Evolutionary conservation across 2,113 vertebrate species (phyloP).

Genomic region (Maylandia zebra): DNA sequence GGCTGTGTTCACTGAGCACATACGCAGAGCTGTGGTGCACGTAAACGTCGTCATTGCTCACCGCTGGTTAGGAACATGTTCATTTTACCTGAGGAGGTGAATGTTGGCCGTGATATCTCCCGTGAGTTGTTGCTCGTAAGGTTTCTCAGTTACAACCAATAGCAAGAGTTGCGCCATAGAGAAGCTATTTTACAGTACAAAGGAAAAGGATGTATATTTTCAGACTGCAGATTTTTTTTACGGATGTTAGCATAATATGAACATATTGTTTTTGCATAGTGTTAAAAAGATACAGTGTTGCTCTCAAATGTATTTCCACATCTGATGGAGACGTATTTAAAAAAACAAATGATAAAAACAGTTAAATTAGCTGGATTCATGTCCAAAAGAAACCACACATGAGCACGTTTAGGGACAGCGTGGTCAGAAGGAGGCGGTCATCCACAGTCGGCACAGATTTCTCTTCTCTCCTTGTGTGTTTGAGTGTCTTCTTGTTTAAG

Average conservation of each 20-base stretch:
- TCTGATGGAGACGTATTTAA: not conserved
- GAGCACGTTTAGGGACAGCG: not conserved
- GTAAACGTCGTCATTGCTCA: conserved; percentile 19
- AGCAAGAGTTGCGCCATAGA: conserved; percentile 46
- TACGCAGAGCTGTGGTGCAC: not conserved
- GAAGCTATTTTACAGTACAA: conserved; percentile 71
- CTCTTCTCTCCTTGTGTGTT: conserved; percentile 38
- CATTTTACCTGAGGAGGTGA: conserved; percentile 17
- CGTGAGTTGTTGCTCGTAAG: conserved; percentile 40
- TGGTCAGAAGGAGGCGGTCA: not conserved
- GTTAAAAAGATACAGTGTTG: conserved; percentile 2
- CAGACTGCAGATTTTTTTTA: conserved; percentile 71
- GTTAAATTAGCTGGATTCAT: conserved; percentile 8
- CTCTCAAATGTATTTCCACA: conserved; percentile 34
- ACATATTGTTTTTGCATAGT: conserved; percentile 55
- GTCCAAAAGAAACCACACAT: not conserved
- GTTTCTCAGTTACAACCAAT: conserved; percentile 54
- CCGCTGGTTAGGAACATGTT: conserved; percentile 21
- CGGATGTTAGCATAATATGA: conserved; percentile 55
- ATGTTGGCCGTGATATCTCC: conserved; percentile 21
- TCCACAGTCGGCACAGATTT: conserved; percentile 19
- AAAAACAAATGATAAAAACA: not conserved
- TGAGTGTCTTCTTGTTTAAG: conserved; percentile 35
- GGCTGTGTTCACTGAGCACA: not conserved
- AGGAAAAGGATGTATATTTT: conserved; percentile 76